phyloP scores from a whole-genome alignment of 1,140 invertebrate species.

The Galendromus occidentalis region DNA sequence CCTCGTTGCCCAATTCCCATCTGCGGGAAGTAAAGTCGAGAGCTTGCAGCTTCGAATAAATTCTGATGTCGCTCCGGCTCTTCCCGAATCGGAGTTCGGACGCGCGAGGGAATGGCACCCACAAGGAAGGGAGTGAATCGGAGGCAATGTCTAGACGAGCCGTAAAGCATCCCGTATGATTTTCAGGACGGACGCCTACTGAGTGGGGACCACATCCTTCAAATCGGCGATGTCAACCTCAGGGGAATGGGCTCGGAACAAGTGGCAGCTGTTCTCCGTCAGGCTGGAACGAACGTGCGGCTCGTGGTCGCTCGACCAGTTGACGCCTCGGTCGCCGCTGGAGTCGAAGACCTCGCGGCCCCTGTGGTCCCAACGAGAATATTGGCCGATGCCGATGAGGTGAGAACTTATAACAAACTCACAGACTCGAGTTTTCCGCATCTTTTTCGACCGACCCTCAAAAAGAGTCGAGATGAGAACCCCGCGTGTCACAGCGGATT shows the following conservation, averaged over 20 bases:
- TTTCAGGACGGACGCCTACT: conserved; percentile 58
- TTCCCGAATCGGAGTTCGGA: no score
- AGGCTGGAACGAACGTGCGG: conserved; percentile 60
- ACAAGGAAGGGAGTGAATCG: no score
- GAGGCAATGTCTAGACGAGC: no score
- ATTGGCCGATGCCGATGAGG: conserved; percentile 58
- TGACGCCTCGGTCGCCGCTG: conserved; percentile 36
- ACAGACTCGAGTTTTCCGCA: no score
- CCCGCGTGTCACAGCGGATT: no score
- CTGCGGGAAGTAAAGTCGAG: no score
- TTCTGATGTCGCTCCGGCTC: no score
- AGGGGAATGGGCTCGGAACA: conserved; percentile 78
- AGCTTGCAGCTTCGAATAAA: no score
- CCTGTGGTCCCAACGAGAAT: conserved; percentile 63
- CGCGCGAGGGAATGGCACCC: no score
- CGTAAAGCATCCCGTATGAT: neutral
- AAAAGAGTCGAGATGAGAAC: no score
- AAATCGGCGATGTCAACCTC: conserved; percentile 77
- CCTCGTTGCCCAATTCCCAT: neutral
- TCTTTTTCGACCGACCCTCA: no score
- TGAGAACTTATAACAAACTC: conserved; percentile 33
- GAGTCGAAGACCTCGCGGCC: conserved; percentile 36
- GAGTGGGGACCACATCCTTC: conserved; percentile 78
- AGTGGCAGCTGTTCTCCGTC: conserved; percentile 70
- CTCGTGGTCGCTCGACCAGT: conserved; percentile 70